Percentiles rank a stretch among this genome's conserved stretches.
Conservation (phyloP, 2,888 invertebrate species). For the Schrankia costaestrigalis region DNA sequence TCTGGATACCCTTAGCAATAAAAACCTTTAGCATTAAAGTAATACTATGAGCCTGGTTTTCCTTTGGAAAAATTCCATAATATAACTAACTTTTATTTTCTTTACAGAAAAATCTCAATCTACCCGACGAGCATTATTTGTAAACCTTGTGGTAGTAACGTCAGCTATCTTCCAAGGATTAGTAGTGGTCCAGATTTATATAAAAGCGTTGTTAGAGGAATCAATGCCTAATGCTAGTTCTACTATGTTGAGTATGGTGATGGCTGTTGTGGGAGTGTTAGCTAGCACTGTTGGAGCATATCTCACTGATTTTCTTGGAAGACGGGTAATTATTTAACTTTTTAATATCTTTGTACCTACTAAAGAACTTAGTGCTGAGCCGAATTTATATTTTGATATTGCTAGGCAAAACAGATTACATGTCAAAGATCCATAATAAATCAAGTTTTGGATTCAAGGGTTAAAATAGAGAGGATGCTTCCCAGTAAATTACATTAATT, state of each 20-base stretch:
- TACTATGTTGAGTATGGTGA: constrained; percentile 30
- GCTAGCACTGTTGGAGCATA: constrained; percentile 30
- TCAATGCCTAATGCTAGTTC: constrained; percentile 33
- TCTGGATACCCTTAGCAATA: too few species aligned
- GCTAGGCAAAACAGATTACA: too few species aligned
- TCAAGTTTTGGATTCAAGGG: too few species aligned
- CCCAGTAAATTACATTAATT: too few species aligned
- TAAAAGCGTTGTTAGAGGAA: constrained; percentile 30
- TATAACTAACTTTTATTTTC: not conserved
- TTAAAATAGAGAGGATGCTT: too few species aligned
- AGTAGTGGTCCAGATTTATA: constrained; percentile 35
- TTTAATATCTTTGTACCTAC: too few species aligned
- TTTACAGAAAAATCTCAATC: constrained; percentile 2
- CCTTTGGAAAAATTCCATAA: not conserved
- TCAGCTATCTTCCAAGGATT: constrained; percentile 38
- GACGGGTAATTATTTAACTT: constrained; percentile 23
- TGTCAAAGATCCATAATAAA: too few species aligned
- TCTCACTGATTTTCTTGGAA: constrained; percentile 35
- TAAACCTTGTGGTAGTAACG: constrained; percentile 29
- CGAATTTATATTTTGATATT: too few species aligned
- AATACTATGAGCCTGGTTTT: too few species aligned
- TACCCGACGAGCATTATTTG: constrained; percentile 25
- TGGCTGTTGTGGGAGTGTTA: constrained; percentile 29
- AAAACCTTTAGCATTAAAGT: too few species aligned
- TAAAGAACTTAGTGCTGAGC: too few species aligned